These are phyloP conservation scores for Crambe crambe DNA, from an alignment of 37 sponge, comb jelly and placozoan species.

Conservation along the genomic window DNA sequence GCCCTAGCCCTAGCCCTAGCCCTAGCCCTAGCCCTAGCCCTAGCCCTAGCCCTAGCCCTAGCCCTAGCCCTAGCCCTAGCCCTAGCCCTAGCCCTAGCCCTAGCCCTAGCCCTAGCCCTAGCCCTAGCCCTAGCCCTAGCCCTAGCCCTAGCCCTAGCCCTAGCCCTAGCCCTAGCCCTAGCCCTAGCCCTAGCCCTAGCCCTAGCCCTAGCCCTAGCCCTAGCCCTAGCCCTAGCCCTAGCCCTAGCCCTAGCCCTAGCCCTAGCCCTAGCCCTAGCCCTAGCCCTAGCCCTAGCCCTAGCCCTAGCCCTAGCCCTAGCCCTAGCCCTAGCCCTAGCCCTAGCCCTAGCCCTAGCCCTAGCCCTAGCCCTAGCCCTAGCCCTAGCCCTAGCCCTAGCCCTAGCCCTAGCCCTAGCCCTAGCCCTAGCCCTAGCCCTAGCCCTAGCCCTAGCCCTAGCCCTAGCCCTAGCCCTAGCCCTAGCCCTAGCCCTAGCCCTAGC, in stretches of 20 bases:
- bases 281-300: not conserved
- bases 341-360: not conserved
- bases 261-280: constrained; percentile 1
- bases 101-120: not conserved
- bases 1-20: not conserved
- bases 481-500: not conserved
- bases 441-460: not conserved
- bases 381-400: not conserved
- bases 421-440: not conserved
- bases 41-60: constrained; percentile 1
- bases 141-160: not conserved
- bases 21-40: not conserved
- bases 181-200: not conserved
- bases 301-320: not conserved
- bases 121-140: not conserved
- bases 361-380: not conserved
- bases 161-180: not conserved
- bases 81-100: constrained; percentile 1
- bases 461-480: not conserved
- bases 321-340: not conserved
- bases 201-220: not conserved
- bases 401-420: constrained; percentile 1
- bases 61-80: not conserved
- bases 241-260: not conserved
- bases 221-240: constrained; percentile 1